Evolutionary conservation across 2,113 vertebrate genomes (phyloP).

Genomic region (Nansenia antarctica): DNA sequence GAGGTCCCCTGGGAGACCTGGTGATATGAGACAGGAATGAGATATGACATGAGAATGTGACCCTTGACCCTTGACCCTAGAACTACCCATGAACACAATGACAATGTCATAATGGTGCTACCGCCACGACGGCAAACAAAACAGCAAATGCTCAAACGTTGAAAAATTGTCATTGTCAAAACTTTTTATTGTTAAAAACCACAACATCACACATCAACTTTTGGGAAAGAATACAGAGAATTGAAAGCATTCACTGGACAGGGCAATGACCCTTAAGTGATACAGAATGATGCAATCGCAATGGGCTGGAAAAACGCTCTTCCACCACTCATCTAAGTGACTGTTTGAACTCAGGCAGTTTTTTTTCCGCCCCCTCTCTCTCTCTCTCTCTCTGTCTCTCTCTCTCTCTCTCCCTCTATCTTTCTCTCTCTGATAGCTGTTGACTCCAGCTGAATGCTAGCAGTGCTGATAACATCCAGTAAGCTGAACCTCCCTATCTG

Average conservation of each 20-base stretch:
- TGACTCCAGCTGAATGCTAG: slow-evolving; percentile 24
- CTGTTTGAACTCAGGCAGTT: too few relatives aligned
- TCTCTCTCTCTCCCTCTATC: too few relatives aligned
- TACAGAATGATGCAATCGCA: neutral
- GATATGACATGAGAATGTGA: slow-evolving; percentile 23
- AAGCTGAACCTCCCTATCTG: slow-evolving; percentile 35
- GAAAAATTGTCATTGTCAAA: slow-evolving; percentile 19
- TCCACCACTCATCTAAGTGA: neutral
- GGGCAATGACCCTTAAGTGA: neutral
- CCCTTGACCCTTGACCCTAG: slow-evolving; percentile 8
- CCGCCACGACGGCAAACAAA: neutral
- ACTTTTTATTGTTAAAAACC: slow-evolving; percentile 11
- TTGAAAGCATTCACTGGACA: neutral
- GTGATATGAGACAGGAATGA: slow-evolving; percentile 22
- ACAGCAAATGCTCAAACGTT: neutral
- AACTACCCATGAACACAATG: slow-evolving; percentile 20
- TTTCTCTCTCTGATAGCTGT: slow-evolving; percentile 24
- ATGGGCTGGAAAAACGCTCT: neutral
- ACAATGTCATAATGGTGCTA: slow-evolving; percentile 6
- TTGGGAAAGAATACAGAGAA: neutral
- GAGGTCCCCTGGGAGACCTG: slow-evolving; percentile 9
- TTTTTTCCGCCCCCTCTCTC: too few relatives aligned
- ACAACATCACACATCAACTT: slow-evolving; percentile 2
- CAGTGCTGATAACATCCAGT: slow-evolving; percentile 6
- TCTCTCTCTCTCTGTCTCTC: too few relatives aligned